These are phyloP conservation scores for Notodonta ziczac DNA, from an alignment of 2,888 invertebrate species.

Conservation along the genomic window DNA sequence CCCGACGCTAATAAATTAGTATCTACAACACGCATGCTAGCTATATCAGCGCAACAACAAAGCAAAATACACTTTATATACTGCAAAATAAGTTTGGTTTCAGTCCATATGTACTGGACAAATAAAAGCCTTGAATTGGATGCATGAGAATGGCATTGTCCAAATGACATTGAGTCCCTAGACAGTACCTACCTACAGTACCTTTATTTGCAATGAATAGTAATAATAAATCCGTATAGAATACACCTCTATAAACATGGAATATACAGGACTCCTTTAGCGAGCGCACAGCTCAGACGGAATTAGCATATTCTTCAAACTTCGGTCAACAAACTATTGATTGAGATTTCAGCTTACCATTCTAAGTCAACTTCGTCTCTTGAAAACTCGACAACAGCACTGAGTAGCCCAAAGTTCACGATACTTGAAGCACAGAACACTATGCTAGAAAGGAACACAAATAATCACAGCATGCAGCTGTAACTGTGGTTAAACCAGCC, in stretches of 20 bases:
- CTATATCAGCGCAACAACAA: constrained; percentile 2
- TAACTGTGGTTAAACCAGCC: constrained; percentile 32
- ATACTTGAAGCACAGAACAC: constrained; percentile 18
- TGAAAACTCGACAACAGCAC: too few relatives aligned
- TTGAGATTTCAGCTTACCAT: not conserved
- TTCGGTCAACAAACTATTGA: not conserved
- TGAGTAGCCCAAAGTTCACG: constrained; percentile 7
- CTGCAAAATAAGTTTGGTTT: not conserved
- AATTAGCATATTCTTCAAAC: not conserved
- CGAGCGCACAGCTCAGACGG: not conserved
- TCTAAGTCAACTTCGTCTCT: too few relatives aligned
- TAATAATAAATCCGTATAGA: not conserved
- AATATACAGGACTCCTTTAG: not conserved
- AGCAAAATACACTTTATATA: not conserved
- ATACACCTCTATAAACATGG: not conserved
- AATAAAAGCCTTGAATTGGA: constrained; percentile 13
- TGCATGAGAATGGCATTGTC: constrained; percentile 11
- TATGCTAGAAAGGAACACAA: constrained; percentile 1
- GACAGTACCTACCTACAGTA: not conserved
- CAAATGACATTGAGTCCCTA: constrained; percentile 14
- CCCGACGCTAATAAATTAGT: constrained; percentile 45
- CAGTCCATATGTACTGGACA: not conserved
- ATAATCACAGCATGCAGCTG: constrained; percentile 23
- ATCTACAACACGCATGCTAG: constrained; percentile 23
- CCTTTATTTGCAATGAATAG: not conserved